Conservation (phyloP, 2,113 vertebrate genomes). For the mouse (Mus musculus) region DNA sequence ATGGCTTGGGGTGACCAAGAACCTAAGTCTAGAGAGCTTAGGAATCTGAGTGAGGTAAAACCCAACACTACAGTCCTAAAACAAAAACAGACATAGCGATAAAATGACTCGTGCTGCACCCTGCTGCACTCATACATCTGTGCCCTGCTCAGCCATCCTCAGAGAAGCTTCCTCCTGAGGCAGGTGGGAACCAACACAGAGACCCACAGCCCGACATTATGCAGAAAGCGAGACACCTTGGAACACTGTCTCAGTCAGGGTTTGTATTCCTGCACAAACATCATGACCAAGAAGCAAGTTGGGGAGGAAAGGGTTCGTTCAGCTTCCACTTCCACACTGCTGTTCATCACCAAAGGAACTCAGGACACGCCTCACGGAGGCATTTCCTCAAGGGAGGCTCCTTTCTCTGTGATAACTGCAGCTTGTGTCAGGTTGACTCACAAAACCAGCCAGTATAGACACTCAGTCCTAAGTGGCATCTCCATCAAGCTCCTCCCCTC, state of each 20-base stretch:
- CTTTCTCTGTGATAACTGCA: too few relatives aligned
- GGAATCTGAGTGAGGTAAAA: not conserved
- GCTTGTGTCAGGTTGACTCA: too few relatives aligned
- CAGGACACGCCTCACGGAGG: too few relatives aligned
- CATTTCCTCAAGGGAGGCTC: too few relatives aligned
- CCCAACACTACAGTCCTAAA: not conserved
- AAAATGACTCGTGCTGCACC: not conserved
- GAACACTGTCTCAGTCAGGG: not conserved
- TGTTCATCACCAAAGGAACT: too few relatives aligned
- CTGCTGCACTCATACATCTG: not conserved
- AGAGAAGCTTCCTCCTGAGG: not conserved
- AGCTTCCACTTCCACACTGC: too few relatives aligned
- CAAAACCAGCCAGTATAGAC: too few relatives aligned
- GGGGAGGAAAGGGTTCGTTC: too few relatives aligned
- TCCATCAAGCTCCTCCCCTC: not conserved
- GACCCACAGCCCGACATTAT: not conserved
- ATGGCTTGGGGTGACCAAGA: not conserved
- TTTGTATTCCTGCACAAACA: too few relatives aligned
- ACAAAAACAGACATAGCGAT: not conserved
- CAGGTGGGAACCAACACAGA: not conserved
- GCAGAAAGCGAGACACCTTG: not conserved
- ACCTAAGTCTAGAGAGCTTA: not conserved
- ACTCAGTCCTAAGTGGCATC: not conserved
- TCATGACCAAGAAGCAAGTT: too few relatives aligned
- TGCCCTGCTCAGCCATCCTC: not conserved